A percentile compares a stretch with the other conserved stretches of the same genome.
Conservation (phyloP, 2,888 invertebrate species). For the Limenitis camilla region DNA sequence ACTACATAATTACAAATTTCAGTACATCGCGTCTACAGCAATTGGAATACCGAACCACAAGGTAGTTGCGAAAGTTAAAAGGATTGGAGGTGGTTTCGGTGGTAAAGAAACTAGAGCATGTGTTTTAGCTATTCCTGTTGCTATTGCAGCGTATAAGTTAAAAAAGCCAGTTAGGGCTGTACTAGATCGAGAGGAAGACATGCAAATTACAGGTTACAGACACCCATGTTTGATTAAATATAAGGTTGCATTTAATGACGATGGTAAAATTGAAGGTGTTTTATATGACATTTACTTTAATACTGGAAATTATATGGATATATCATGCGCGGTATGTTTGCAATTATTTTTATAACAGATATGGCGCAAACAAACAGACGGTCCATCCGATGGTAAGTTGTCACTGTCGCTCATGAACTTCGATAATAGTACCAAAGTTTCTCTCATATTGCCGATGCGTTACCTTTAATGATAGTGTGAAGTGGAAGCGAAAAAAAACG, state of each 20-base stretch:
- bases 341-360: no score
- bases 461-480: no score
- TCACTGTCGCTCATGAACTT: no score
- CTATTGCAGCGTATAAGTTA: constrained; percentile 82
- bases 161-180: constrained; percentile 83
- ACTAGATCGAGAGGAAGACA: constrained; percentile 90
- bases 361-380: no score
- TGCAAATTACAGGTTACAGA: constrained; percentile 84
- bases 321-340: constrained; percentile 77
- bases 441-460: no score
- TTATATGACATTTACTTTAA: constrained; percentile 80
- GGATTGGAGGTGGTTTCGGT: constrained; percentile 92
- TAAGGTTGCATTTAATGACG: constrained; percentile 81
- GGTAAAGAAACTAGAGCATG: constrained; percentile 85
- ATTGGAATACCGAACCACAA: constrained; percentile 79
- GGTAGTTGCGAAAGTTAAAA: constrained; percentile 81
- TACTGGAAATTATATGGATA: constrained; percentile 82
- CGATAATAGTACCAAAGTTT: no score
- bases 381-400: no score
- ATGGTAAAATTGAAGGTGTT: constrained; percentile 79
- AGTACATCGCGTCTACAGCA: constrained; percentile 77
- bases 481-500: no score
- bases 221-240: constrained; percentile 87
- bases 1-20: constrained; percentile 27
- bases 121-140: constrained; percentile 78